Percentiles rank a stretch among this genome's conserved stretches.
phyloP scores from a whole-genome alignment of 2,888 invertebrate species.

The Phasia obesa region DNA sequence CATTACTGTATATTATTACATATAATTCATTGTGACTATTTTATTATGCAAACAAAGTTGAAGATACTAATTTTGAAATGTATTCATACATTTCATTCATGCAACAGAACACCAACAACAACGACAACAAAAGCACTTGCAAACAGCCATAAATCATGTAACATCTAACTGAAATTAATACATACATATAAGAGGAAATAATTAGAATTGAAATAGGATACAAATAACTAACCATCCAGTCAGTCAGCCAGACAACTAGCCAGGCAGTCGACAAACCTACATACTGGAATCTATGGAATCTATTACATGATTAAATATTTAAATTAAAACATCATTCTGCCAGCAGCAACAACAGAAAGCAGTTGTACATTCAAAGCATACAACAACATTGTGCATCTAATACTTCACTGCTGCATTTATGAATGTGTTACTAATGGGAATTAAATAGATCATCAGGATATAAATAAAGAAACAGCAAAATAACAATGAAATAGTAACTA shows the following conservation, averaged over 20 bases:
- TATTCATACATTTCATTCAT: slow-evolving; percentile 17
- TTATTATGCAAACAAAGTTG: slow-evolving; percentile 18
- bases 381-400: not conserved
- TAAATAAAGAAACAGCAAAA: not conserved
- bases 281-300: slow-evolving; percentile 13
- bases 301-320: slow-evolving; percentile 20
- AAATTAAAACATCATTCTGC: not conserved
- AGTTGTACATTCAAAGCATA: not conserved
- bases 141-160: not conserved
- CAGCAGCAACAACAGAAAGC: not conserved
- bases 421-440: not conserved
- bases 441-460: slow-evolving; percentile 7
- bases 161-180: not conserved
- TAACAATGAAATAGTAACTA: not conserved
- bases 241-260: not conserved
- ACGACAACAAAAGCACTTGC: not conserved
- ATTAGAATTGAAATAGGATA: slow-evolving; percentile 29
- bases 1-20: not conserved
- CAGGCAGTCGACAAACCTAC: not conserved
- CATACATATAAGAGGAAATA: slow-evolving; percentile 22
- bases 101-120: slow-evolving; percentile 2
- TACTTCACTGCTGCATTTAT: not conserved
- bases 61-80: slow-evolving; percentile 9
- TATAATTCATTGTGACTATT: slow-evolving; percentile 4
- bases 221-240: not conserved